Percentiles rank a stretch among this genome's conserved stretches.
phyloP scores from a whole-genome alignment of 2,113 vertebrate genomes.

The Cygnus atratus region DNA sequence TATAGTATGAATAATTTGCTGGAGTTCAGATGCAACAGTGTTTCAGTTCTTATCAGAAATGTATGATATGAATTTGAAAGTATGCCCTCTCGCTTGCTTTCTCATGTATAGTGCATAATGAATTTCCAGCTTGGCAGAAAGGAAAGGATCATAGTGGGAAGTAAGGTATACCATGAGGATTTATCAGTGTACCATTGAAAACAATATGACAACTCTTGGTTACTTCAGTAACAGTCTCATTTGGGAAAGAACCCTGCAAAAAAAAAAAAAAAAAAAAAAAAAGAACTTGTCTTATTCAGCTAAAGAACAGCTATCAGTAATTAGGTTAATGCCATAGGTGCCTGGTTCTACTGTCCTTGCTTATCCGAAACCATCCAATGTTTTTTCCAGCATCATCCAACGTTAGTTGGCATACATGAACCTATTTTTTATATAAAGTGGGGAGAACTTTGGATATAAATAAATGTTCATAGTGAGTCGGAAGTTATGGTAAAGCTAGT shows the following conservation, averaged over 20 bases:
- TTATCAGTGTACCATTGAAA: slow-evolving; percentile 6
- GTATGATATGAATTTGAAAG: slow-evolving; percentile 54
- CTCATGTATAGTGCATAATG: slow-evolving; percentile 51
- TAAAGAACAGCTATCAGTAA: not conserved
- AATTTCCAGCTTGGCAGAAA: slow-evolving; percentile 45
- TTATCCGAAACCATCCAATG: not conserved
- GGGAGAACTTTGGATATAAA: not conserved
- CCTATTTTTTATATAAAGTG: not conserved
- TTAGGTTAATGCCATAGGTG: not conserved
- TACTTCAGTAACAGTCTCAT: slow-evolving; percentile 5
- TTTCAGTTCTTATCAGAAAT: slow-evolving; percentile 50
- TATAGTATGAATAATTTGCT: slow-evolving; percentile 56
- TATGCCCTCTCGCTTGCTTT: slow-evolving; percentile 42
- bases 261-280: not conserved
- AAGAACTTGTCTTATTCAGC: not conserved
- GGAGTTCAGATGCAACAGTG: slow-evolving; percentile 31
- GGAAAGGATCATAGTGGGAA: slow-evolving; percentile 21
- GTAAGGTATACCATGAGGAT: slow-evolving; percentile 10
- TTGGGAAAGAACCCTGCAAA: not conserved
- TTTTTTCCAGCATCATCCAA: not conserved
- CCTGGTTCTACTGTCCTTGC: not conserved
- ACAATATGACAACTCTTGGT: slow-evolving; percentile 15
- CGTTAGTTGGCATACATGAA: not conserved
- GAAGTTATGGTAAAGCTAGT: not conserved
- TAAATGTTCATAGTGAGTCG: not conserved